Base-by-base conservation (phyloP, 2,113 vertebrate genomes). In the Oceanodroma tethys region DNA sequence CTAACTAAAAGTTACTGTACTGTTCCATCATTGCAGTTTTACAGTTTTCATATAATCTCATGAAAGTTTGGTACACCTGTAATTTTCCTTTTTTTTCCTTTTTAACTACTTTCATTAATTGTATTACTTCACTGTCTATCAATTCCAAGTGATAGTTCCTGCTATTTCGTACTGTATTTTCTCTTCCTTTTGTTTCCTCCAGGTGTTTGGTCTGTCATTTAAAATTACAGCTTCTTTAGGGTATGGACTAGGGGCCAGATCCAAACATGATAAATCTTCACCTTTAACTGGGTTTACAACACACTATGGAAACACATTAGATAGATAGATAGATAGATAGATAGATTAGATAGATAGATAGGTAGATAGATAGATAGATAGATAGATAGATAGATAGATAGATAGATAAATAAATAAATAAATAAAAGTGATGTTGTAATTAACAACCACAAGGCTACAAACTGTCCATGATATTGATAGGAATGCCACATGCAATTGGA, bases 391-490 rank as follows among this genome's bases (percentile, higher is more conserved):
- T 18, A 42, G 36, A 53, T 38, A 38, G 25, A 29, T 7, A 48
- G 17, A 56, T 17, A 58, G 12, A 59, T 21, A 42, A 11, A 52
- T 38, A 20, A 19, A 36, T 17, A 10, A 12, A 65, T 15, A 75
- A 25, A 21, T 40, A 52, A n/a, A 80, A 68, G 6, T 16, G 6
- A 29, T 36, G 4, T 34, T 75, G 13, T 3, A 40, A 15, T 74
- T 50, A 60, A 45, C 6, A 66, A 23, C 3, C 2, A 38, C 11
- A 45, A 56, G 18, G 23, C 55, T 47, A 34, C 12, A 73, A 78
- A 48, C 15, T 73, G 3, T 50, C 29, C 47, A 13, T 42, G 36
- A 50, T 36, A 86, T 67, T 0, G 0, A 7, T 20, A 53, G 17
- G 18, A 84, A 58, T 56, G 8, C 2, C 4, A n/a, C 0, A 1